phyloP scores from a whole-genome alignment of 2,797 vertebrate species.

The Halcyon smyrnensis region DNA sequence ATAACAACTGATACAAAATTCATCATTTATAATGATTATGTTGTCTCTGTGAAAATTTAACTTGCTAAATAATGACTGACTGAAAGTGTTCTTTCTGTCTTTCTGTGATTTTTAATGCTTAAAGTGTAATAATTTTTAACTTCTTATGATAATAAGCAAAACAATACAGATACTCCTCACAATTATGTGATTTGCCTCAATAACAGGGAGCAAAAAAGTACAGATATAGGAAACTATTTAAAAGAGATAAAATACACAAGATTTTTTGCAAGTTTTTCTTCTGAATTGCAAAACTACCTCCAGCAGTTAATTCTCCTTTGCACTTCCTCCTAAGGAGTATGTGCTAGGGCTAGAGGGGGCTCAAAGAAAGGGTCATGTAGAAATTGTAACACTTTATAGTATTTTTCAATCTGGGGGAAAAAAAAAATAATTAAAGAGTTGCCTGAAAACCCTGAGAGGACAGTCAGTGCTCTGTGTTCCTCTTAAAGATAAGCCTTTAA shows the following conservation, averaged over 20 bases:
- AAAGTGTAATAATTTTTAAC: background rate
- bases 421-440: too few relatives aligned
- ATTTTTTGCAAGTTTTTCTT: background rate
- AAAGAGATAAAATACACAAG: background rate
- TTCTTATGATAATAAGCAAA: background rate
- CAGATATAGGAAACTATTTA: background rate
- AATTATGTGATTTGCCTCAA: background rate
- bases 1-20: background rate
- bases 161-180: background rate
- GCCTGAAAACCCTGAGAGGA: background rate
- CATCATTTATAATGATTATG: background rate
- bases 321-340: background rate
- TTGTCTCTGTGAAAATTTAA: background rate
- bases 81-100: background rate
- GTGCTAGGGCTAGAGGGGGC: background rate
- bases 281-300: background rate
- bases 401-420: fast-evolving
- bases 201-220: background rate
- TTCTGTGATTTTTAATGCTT: background rate
- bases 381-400: background rate
- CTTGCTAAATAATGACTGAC: background rate
- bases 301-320: background rate
- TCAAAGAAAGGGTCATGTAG: background rate
- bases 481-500: background rate
- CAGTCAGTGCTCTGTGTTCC: background rate